Evolutionary conservation across 2,797 vertebrate species (phyloP).

Genomic region (Rhinichthys osculus): DNA sequence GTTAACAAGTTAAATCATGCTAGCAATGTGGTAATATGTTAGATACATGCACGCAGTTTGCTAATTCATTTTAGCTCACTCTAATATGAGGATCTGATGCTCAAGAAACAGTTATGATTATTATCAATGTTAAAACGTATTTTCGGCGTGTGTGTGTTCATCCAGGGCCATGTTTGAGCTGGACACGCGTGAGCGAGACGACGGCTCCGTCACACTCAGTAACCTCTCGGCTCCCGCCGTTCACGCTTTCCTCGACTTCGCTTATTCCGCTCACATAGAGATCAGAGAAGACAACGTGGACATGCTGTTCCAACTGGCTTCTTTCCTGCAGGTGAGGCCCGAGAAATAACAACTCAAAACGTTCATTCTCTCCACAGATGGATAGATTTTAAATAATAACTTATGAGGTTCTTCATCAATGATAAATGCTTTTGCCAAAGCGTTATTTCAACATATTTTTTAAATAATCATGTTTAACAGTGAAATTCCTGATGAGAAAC

Average conservation of each 20-base stretch:
- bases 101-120: too few species aligned
- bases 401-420: not conserved
- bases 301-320: conserved; percentile 88
- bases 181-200: conserved; percentile 93
- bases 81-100: too few species aligned
- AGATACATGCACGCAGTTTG: too few species aligned
- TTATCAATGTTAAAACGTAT: too few species aligned
- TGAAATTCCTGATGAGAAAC: not conserved
- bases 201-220: conserved; percentile 88
- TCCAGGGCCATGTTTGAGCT: conserved; percentile 96
- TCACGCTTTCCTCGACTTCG: conserved; percentile 91
- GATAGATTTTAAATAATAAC: not conserved
- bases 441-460: not conserved
- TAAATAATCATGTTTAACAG: not conserved
- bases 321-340: conserved; percentile 77
- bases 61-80: too few species aligned
- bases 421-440: not conserved
- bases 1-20: too few species aligned
- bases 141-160: not conserved
- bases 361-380: not conserved
- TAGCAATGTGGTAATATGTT: too few species aligned
- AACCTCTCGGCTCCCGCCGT: conserved; percentile 86
- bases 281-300: conserved; percentile 94
- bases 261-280: conserved; percentile 89
- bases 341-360: too few species aligned